Evolutionary conservation across 1,140 invertebrate species (phyloP).

Genomic region (Papilio aristodemus): DNA sequence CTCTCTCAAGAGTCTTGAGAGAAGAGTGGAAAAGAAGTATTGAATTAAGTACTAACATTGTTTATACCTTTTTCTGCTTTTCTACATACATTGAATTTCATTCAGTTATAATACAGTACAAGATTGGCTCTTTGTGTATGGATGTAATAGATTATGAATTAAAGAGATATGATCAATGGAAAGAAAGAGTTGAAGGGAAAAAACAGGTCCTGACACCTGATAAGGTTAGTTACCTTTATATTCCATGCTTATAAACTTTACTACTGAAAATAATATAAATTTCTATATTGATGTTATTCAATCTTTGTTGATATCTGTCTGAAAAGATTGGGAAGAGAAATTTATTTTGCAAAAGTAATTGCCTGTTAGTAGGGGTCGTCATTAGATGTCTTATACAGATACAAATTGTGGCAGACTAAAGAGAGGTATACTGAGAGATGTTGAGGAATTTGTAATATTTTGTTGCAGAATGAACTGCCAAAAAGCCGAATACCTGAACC

Average conservation of each 20-base stretch:
- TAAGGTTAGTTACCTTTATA: constrained; percentile 52
- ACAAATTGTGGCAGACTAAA: no score
- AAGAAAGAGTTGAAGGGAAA: constrained; percentile 90
- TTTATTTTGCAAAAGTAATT: no score
- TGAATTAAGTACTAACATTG: constrained; percentile 97
- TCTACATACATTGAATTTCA: constrained; percentile 98
- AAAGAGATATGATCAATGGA: constrained; percentile 95
- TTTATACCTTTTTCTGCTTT: constrained; percentile 98
- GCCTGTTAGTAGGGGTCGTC: no score
- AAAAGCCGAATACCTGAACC: constrained; percentile 85
- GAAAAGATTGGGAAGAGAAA: no score
- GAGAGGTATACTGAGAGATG: no score
- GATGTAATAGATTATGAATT: constrained; percentile 97
- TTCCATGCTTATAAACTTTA: no score
- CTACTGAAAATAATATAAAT: no score
- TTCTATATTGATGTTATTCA: no score
- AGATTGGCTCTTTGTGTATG: constrained; percentile 97
- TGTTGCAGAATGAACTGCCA: constrained; percentile 81
- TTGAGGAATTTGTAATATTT: constrained; percentile 5
- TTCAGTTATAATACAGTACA: constrained; percentile 86
- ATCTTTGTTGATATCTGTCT: no score
- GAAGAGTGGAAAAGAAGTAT: constrained; percentile 99
- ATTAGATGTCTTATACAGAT: no score
- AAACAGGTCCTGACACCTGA: constrained; percentile 74
- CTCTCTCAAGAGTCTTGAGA: constrained; percentile 94